Conservation (phyloP, 2,797 vertebrate species). For the Oryzias sinensis region DNA sequence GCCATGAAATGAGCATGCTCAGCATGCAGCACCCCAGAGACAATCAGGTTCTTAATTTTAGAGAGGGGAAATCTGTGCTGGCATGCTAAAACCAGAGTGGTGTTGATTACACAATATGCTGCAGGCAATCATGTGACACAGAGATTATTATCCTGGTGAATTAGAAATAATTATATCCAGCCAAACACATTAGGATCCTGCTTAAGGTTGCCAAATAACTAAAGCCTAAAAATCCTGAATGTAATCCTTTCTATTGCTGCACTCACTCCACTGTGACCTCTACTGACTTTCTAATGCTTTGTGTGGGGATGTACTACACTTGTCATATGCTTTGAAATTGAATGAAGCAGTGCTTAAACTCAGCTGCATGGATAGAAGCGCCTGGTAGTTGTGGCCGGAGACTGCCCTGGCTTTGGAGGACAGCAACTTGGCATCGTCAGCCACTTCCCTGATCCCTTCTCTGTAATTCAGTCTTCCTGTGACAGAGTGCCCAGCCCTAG, state of each 20-base stretch:
- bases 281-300: slow-evolving; percentile 39
- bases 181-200: slow-evolving; percentile 18
- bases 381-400: slow-evolving; percentile 37
- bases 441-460: slow-evolving; percentile 52
- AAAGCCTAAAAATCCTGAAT: slow-evolving; percentile 15
- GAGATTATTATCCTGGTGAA: slow-evolving; percentile 46
- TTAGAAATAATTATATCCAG: slow-evolving; percentile 52
- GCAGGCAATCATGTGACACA: slow-evolving; percentile 41
- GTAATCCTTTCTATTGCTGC: slow-evolving; percentile 17
- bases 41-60: slow-evolving; percentile 49
- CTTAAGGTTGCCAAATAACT: slow-evolving; percentile 32
- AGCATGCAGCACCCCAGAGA: slow-evolving; percentile 46
- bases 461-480: slow-evolving; percentile 61
- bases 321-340: slow-evolving; percentile 45
- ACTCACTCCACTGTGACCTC: slow-evolving; percentile 31
- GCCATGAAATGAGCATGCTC: slow-evolving; percentile 50
- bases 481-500: slow-evolving; percentile 43
- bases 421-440: slow-evolving; percentile 44
- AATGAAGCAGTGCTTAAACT: slow-evolving; percentile 35
- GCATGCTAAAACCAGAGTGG: slow-evolving; percentile 47
- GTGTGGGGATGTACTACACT: slow-evolving; percentile 34
- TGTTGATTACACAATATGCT: slow-evolving; percentile 56
- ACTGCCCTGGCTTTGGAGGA: slow-evolving; percentile 40
- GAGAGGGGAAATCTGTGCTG: slow-evolving; percentile 32
- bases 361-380: slow-evolving; percentile 13